Evolutionary conservation across 1,140 invertebrate species (phyloP).

Genomic region (Drosophila lowei): DNA sequence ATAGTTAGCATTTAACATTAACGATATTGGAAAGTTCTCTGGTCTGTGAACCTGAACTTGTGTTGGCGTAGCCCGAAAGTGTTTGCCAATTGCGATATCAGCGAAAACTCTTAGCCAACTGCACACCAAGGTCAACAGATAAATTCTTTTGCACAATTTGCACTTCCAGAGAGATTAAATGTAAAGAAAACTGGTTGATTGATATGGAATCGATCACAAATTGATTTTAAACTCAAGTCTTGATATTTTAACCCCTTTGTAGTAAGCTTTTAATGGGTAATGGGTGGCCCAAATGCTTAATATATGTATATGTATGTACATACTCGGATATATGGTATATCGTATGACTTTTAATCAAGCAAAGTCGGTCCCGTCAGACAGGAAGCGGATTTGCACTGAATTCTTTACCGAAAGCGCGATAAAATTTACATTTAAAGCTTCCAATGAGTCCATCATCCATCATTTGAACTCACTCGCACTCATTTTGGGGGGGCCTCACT

Average conservation of each 20-base stretch:
- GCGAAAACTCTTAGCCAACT: background rate
- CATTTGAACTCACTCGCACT: constrained; percentile 4
- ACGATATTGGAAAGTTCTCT: no score
- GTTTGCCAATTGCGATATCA: background rate
- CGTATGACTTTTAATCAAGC: constrained; percentile 22
- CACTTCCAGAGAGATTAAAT: constrained; percentile 10
- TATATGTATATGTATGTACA: background rate
- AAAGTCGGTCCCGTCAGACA: background rate
- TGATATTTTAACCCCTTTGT: no score
- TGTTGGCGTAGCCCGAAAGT: no score
- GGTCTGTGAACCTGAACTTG: constrained; percentile 10
- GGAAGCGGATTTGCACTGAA: constrained; percentile 23
- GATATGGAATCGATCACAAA: constrained; percentile 31
- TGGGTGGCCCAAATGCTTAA: background rate
- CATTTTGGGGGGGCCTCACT: no score
- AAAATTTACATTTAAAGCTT: constrained; percentile 4
- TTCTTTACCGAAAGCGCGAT: constrained; percentile 10
- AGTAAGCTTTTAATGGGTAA: no score
- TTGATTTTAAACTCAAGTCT: constrained; percentile 16
- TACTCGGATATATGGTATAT: background rate
- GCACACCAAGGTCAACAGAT: background rate
- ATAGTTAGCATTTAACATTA: constrained; percentile 1
- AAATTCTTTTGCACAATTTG: constrained; percentile 3
- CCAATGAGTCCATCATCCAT: constrained; percentile 8
- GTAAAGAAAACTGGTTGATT: background rate